phyloP scores from a whole-genome alignment of 1,140 invertebrate species.

The Bilobella aurantiaca region DNA sequence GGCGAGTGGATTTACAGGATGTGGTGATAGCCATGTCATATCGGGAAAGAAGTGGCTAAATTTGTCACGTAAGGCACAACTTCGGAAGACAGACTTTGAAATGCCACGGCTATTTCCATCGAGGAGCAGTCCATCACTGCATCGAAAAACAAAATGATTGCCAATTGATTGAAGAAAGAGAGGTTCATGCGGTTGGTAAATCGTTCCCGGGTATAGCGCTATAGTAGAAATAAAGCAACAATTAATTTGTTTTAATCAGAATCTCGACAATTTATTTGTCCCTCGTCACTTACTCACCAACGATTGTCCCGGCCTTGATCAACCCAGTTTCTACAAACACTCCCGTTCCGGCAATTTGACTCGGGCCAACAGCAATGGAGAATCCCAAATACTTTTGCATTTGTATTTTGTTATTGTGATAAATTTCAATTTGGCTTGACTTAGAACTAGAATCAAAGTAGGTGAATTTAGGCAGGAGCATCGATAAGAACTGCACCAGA shows the following conservation, averaged over 20 bases:
- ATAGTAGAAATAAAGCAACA: background rate
- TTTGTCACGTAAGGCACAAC: constrained; percentile 41
- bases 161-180: constrained; percentile 43
- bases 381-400: constrained; percentile 23
- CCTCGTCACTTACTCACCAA: constrained; percentile 15
- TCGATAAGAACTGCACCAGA: background rate
- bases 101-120: constrained; percentile 44
- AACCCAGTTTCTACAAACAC: constrained; percentile 23
- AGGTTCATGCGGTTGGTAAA: constrained; percentile 43
- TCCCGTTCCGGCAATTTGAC: constrained; percentile 19
- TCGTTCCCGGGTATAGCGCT: constrained; percentile 32
- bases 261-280: background rate
- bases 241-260: constrained; percentile 1
- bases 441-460: background rate
- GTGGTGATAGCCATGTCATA: constrained; percentile 41
- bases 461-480: background rate
- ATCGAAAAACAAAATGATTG: constrained; percentile 45
- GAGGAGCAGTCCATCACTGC: constrained; percentile 42
- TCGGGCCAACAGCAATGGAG: constrained; percentile 7
- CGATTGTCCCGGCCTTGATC: constrained; percentile 21
- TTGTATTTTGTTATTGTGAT: constrained; percentile 5
- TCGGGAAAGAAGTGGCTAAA: constrained; percentile 38
- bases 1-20: constrained; percentile 41
- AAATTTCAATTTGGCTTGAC: background rate
- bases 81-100: constrained; percentile 42